A percentile compares a stretch with the other conserved stretches of the same genome.
Evolutionary conservation across 2,113 vertebrate genomes (phyloP).

Genomic region (Elgaria multicarinata): DNA sequence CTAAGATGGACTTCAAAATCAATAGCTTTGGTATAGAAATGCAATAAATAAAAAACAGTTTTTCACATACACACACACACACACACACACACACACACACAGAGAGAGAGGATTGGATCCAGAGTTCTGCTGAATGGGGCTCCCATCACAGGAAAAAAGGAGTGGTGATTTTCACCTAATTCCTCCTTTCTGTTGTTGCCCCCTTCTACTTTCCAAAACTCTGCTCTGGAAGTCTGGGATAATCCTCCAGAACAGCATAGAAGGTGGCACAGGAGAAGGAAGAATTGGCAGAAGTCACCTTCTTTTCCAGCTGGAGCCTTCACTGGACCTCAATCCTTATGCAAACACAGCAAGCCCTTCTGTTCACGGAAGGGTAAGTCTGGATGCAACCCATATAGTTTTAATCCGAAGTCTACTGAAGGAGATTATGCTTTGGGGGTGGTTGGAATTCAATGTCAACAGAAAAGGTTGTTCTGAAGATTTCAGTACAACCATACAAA

Average conservation of each 20-base stretch:
- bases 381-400: background rate
- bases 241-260: background rate
- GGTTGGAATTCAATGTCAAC: background rate
- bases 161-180: background rate
- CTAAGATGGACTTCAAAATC: slow-evolving; percentile 29
- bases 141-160: background rate
- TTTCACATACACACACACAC: background rate
- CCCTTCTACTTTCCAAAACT: background rate
- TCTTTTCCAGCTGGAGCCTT: background rate
- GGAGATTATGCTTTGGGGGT: background rate
- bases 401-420: background rate
- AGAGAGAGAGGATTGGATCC: background rate
- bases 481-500: background rate
- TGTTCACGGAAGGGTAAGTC: background rate
- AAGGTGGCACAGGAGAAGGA: background rate
- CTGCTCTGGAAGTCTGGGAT: background rate
- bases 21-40: too few species aligned
- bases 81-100: background rate
- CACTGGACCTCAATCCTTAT: background rate
- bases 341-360: background rate
- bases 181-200: too few species aligned
- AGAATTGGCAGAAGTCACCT: too few species aligned
- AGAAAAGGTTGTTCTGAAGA: background rate
- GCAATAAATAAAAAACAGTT: too few species aligned
- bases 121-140: background rate